Evolutionary conservation across 2,797 vertebrate species (phyloP).

Genomic region (Chaetophractus vellerosus): DNA sequence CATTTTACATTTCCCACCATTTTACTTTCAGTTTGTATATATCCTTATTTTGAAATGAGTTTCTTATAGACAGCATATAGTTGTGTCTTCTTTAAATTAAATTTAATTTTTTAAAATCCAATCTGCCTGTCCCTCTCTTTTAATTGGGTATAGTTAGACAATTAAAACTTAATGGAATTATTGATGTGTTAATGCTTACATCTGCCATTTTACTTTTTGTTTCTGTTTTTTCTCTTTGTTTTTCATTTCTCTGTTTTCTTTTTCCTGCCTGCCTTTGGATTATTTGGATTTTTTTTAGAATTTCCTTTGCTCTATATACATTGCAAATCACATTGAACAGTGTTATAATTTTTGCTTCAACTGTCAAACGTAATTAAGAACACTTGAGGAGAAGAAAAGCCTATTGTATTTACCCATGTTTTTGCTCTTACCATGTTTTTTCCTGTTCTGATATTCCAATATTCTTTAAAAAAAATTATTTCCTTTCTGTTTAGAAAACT

Average conservation of each 20-base stretch:
- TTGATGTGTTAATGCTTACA: neutral
- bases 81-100: neutral
- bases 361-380: neutral
- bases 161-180: neutral
- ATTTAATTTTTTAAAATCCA: no score
- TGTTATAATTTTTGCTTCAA: conserved; percentile 37
- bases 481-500: neutral
- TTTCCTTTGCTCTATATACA: neutral
- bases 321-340: conserved; percentile 7
- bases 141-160: neutral
- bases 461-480: neutral
- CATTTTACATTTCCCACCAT: neutral
- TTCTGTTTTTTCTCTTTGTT: neutral
- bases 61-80: neutral
- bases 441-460: neutral
- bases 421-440: neutral
- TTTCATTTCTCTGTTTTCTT: neutral
- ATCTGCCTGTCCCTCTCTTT: neutral
- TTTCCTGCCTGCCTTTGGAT: neutral
- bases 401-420: neutral
- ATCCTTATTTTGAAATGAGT: neutral
- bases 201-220: neutral
- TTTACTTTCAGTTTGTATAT: neutral
- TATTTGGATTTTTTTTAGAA: neutral
- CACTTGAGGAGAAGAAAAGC: neutral